Percentiles rank a stretch among this genome's conserved stretches.
Conservation (phyloP, 2,797 vertebrate species). For the Malurus splendens region DNA sequence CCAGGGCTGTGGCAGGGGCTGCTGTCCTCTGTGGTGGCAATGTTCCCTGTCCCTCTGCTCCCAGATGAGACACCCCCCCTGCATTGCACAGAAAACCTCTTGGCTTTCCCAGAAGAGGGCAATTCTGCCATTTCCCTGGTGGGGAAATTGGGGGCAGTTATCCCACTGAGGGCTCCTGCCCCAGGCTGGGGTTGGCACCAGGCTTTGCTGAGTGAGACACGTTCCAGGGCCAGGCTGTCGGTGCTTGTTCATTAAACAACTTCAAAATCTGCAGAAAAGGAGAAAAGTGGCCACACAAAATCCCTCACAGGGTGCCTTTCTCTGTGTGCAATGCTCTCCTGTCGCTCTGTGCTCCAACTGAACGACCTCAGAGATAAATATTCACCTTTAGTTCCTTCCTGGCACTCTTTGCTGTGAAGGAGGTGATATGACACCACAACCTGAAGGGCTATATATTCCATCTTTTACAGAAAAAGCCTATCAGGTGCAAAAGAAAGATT, state of each 20-base stretch:
- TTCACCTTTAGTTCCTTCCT: background rate
- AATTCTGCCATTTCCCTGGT: background rate
- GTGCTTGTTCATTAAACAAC: background rate
- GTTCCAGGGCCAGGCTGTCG: accelerated
- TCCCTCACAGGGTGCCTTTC: background rate
- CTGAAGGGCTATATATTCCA: background rate
- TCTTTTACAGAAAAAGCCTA: background rate
- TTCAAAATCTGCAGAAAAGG: background rate
- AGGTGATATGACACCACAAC: background rate
- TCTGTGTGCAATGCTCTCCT: background rate
- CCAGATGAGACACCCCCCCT: background rate
- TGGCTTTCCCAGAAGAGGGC: background rate
- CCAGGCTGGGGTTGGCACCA: background rate
- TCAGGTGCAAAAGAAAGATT: background rate
- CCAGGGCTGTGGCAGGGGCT: background rate
- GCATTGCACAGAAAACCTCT: background rate
- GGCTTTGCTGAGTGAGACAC: background rate
- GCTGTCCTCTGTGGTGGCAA: background rate
- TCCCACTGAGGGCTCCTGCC: background rate
- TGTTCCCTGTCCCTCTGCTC: background rate
- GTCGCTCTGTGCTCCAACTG: background rate
- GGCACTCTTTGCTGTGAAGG: background rate
- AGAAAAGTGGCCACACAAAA: background rate
- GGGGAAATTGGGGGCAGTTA: background rate
- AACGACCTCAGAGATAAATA: background rate